Conservation (phyloP, 2,888 invertebrate species). For the Synergus japonicus region DNA sequence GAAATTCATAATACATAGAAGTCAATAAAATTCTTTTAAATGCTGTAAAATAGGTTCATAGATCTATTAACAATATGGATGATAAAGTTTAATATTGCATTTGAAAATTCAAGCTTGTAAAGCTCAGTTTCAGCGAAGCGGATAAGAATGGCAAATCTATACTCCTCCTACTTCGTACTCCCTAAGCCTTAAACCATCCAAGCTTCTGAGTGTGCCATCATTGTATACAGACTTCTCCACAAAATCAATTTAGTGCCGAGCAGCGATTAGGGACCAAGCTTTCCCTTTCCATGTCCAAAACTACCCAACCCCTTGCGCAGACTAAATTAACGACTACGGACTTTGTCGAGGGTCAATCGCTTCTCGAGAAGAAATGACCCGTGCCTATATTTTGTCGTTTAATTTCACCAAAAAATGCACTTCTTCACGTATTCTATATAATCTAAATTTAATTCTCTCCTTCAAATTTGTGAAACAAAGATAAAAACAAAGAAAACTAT, state of each 20-base stretch:
- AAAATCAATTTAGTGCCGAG: conserved; percentile 32
- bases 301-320: not conserved
- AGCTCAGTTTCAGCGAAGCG: conserved; percentile 7
- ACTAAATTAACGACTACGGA: conserved; percentile 16
- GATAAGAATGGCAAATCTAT: conserved; percentile 25
- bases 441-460: too few species aligned
- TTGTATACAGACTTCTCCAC: conserved; percentile 30
- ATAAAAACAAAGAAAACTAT: too few species aligned
- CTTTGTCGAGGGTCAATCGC: conserved; percentile 4
- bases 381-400: not conserved
- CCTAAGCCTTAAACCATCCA: conserved; percentile 10
- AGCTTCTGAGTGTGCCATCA: conserved; percentile 13
- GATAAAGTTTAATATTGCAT: not conserved
- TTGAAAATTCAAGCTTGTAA: not conserved
- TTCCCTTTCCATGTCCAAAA: conserved; percentile 14
- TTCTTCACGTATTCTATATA: too few species aligned
- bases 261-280: conserved; percentile 9
- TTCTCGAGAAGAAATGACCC: conserved; percentile 11
- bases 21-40: too few species aligned
- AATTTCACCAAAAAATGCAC: not conserved
- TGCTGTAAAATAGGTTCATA: not conserved
- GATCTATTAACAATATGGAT: not conserved
- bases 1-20: too few species aligned
- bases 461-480: too few species aligned
- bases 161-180: not conserved